phyloP scores from a whole-genome alignment of 2,797 vertebrate genomes.

The Gouania willdenowi region DNA sequence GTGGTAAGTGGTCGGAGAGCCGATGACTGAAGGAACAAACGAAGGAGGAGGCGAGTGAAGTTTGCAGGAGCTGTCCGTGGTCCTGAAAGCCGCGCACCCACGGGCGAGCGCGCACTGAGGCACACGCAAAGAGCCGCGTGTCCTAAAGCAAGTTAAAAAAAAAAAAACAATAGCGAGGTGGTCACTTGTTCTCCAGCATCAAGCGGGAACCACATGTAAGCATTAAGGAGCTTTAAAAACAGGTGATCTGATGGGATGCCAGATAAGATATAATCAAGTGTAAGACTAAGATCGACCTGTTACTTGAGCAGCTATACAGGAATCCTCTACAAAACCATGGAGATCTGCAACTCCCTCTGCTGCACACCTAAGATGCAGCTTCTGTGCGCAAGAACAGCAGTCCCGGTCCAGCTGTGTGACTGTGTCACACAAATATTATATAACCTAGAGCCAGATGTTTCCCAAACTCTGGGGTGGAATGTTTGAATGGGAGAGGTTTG shows the following conservation, averaged over 20 bases:
- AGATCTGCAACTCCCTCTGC: constrained; percentile 13
- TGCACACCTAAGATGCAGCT: constrained; percentile 15
- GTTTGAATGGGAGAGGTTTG: constrained; percentile 6
- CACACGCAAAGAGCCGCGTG: constrained; percentile 5
- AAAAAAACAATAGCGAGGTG: not conserved
- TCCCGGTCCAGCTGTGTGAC: not conserved
- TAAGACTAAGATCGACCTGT: constrained; percentile 45
- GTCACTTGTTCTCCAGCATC: not conserved
- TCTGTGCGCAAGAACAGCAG: constrained; percentile 5
- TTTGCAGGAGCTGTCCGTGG: constrained; percentile 68
- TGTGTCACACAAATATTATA: not conserved
- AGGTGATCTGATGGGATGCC: not conserved
- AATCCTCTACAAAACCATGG: not conserved
- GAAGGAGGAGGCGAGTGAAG: constrained; percentile 14
- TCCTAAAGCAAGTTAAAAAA: not conserved
- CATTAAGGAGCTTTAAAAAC: no score
- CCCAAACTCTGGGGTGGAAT: constrained; percentile 4
- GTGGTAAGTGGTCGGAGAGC: not conserved
- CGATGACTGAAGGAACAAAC: not conserved
- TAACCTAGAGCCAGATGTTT: not conserved
- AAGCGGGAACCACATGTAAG: not conserved
- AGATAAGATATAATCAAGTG: not conserved
- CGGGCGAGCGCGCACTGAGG: no score
- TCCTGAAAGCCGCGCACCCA: no score
- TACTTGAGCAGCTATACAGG: constrained; percentile 24